Base-by-base conservation (phyloP, 2,888 invertebrate species). In the Xestoiulus laeticollis region DNA sequence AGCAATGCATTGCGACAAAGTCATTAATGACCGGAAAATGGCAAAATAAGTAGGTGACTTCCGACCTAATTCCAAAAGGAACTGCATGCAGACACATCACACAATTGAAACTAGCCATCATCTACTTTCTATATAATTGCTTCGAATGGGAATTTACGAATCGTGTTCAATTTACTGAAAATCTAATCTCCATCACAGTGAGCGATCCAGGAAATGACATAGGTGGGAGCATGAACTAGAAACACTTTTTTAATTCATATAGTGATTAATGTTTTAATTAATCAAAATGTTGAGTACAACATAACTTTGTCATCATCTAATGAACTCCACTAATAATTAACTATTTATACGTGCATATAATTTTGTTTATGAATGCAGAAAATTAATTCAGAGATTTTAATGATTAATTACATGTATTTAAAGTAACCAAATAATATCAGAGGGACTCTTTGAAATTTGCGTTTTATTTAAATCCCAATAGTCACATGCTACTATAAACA, bases 1-100 rank as follows among this genome's bases (percentile, higher is more conserved):
- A 10, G 12, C 30, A 12, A 30, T 14, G 30, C 78, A 78, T 30
- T 78, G 16, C 30, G 30, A 78, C 78, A 78, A 78, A 78, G 78
- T 78, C 78, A 78, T 78, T 78, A 78, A 78, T 30, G 78, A 30
- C 30, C 78, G 78, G 78, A 30, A 78, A 78, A 78, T 30, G 78
- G 78, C 8, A 26, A 78, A 26, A 78, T 30, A 78, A 78, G 30
- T 78, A 78, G 78, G 78, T 78, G 30, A 78, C 78, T 78, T 78
- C 78, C 78, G 78, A 78, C 30, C 30, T 78, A 78, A 78, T 30
- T 78, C 78, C 12, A 10, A 78, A 30, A 12, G 14, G 16, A 1
- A 30, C 78, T 68, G 10, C 30, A 30, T 68, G 10, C 30, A 30
- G 30, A 12, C 30, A 2, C 14, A 78, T 12, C 30, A 78, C 22